phyloP scores from a whole-genome alignment of 1,140 invertebrate species.

The Lordiphosa collinella region DNA sequence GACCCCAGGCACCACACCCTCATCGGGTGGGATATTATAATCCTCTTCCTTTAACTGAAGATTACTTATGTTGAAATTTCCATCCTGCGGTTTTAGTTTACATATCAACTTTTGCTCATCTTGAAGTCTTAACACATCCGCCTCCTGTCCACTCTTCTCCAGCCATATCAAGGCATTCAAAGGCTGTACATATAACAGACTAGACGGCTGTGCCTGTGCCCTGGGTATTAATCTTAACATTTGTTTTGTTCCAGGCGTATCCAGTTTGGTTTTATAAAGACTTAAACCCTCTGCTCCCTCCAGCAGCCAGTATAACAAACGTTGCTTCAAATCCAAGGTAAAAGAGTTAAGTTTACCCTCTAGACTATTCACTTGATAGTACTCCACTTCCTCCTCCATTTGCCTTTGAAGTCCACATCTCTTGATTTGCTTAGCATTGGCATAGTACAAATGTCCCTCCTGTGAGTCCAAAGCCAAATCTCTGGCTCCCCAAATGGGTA shows the following conservation, averaged over 20 bases:
- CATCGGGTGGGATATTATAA: not conserved
- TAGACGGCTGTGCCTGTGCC: conserved; percentile 23
- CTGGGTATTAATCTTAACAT: not conserved
- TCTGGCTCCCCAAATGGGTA: conserved; percentile 80
- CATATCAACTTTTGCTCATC: not conserved
- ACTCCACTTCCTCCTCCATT: conserved; percentile 42
- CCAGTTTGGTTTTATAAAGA: not conserved
- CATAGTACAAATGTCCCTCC: conserved; percentile 92
- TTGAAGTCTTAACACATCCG: conserved; percentile 5
- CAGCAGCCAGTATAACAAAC: conserved; percentile 89
- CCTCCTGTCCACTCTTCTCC: conserved; percentile 8
- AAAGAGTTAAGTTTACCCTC: conserved; percentile 85
- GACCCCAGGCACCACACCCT: conserved; percentile 85
- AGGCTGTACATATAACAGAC: conserved; percentile 29
- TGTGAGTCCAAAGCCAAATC: conserved; percentile 90
- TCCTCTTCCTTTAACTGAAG: conserved; percentile 26
- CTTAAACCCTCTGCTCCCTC: conserved; percentile 76
- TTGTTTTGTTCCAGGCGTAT: not conserved
- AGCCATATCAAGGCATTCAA: conserved; percentile 43
- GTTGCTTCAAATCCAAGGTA: conserved; percentile 87
- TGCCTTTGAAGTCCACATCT: conserved; percentile 86
- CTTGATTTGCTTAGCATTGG: conserved; percentile 90
- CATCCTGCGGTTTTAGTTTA: not conserved
- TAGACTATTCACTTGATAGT: conserved; percentile 48
- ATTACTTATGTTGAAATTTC: conserved; percentile 1